These are phyloP conservation scores for Glyptemys insculpta DNA, from an alignment of 2,797 vertebrate species.

Conservation along the genomic window DNA sequence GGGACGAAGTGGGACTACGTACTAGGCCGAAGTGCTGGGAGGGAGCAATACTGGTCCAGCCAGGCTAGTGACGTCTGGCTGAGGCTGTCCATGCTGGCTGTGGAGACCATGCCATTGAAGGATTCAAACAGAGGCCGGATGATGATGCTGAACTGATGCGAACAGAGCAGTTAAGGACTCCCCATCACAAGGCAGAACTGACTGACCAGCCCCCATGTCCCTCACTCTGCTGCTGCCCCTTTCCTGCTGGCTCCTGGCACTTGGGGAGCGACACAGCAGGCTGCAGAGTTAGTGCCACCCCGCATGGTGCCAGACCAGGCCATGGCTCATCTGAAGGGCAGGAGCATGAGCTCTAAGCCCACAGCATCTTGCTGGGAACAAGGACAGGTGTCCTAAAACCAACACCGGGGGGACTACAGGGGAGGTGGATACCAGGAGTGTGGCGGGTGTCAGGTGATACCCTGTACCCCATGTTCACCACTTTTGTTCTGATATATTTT, in stretches of 20 bases:
- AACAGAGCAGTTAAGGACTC: slow-evolving; percentile 81
- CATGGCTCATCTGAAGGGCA: not conserved
- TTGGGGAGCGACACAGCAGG: not conserved
- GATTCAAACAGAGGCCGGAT: slow-evolving; percentile 97
- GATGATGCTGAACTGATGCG: slow-evolving; percentile 93
- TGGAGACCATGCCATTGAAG: slow-evolving; percentile 97
- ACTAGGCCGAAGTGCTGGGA: slow-evolving; percentile 94
- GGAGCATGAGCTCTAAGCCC: too few relatives aligned
- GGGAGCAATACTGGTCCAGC: slow-evolving; percentile 96
- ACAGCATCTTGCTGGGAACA: not conserved
- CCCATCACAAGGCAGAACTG: not conserved
- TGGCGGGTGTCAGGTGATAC: too few relatives aligned
- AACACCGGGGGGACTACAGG: too few relatives aligned
- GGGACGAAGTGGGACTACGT: slow-evolving; percentile 69
- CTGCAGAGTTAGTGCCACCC: not conserved
- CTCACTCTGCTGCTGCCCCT: not conserved
- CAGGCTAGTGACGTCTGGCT: slow-evolving; percentile 93
- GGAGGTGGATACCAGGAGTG: not conserved
- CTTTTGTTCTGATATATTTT: not conserved
- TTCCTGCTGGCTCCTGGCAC: not conserved
- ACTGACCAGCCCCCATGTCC: not conserved
- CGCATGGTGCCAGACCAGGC: not conserved
- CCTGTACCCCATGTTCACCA: not conserved
- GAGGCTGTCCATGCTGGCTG: slow-evolving; percentile 91
- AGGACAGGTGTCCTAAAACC: not conserved